phyloP scores from a whole-genome alignment of 1,140 invertebrate genomes.

The Drosophila bocki region DNA sequence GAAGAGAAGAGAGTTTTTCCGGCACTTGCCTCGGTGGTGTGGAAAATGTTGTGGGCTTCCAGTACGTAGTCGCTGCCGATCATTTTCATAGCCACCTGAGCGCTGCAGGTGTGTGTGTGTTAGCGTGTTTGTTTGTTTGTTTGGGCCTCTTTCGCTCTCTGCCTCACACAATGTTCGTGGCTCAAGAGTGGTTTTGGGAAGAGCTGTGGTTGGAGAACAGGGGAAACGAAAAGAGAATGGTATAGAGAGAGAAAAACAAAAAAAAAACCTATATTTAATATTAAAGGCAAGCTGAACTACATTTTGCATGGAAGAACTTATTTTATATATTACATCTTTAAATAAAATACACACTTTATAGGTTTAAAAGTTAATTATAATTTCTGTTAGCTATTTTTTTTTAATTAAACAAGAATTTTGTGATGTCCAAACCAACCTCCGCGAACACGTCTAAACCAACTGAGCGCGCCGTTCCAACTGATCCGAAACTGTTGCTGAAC shows the following conservation, averaged over 20 bases:
- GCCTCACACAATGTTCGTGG: slow-evolving; percentile 50
- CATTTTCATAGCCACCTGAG: slow-evolving; percentile 86
- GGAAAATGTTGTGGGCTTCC: slow-evolving; percentile 94
- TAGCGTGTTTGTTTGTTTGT: slow-evolving; percentile 43
- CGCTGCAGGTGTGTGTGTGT: not conserved
- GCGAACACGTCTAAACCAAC: slow-evolving; percentile 68
- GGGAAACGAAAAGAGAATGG: slow-evolving; percentile 16
- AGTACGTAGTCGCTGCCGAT: slow-evolving; percentile 93
- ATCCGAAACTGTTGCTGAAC: slow-evolving; percentile 59
- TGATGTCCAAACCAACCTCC: slow-evolving; percentile 26
- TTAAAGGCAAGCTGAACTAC: not conserved
- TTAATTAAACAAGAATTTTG: not conserved
- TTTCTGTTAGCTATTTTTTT: not conserved
- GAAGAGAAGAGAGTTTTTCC: slow-evolving; percentile 20
- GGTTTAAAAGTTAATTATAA: no score
- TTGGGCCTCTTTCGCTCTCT: slow-evolving; percentile 51
- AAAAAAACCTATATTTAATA: not conserved
- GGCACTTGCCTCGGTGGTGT: slow-evolving; percentile 92
- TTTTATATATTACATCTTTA: not conserved
- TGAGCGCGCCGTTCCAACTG: slow-evolving; percentile 72
- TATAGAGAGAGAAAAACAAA: slow-evolving; percentile 12
- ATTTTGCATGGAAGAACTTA: not conserved
- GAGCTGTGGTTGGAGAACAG: slow-evolving; percentile 23
- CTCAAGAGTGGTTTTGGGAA: slow-evolving; percentile 45
- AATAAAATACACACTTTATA: no score